Base-by-base conservation (phyloP, 2,888 invertebrate species). In the Mimas tiliae region DNA sequence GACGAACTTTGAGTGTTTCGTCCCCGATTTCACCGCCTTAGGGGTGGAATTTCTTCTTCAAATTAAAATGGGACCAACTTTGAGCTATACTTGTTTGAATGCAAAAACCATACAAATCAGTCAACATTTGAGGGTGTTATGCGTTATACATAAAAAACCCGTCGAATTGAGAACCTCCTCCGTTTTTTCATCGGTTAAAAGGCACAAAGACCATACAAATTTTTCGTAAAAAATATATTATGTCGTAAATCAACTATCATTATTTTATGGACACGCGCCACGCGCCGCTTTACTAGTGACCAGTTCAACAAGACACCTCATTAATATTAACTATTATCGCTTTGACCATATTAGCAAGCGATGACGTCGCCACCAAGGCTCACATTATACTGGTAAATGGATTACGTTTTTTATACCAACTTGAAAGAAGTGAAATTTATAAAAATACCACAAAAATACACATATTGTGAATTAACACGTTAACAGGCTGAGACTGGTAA, bases 251-350 rank as follows among this genome's bases (percentile, higher is more conserved):
- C 65, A 50, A 64, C 16, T 64, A 64, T 50, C 21, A 50, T n/a
- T 27, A 48, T 16, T 34, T 51, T 51, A 64, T 64, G 63, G 50
- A 64, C 34, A 64, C 63, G 19, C 48, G 38, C 63, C 34, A 19
- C 34, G 34, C 33, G 34, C 16, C 8, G 33, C n/a, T 50, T 45
- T 16, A 6, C 62, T n/a, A 0, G 0, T 9, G 50, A 65, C 80
- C 76, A 70, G 65, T 73, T 65, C 68, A 75, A 45, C 14, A 16
- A 70, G 78, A 74, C 62, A 74, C 64, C 51, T 72, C 65, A 70
- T 69, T 68, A 64, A 68, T 68, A 67, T 64, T 53, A 63, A 67
- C 58, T 67, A 63, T 71, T 67, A 50, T 50, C 67, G 63, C 52
- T 58, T 65, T 34, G 50, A 34, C 65, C 45, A 33, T 65, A 64